Evolutionary conservation across 2,888 invertebrate species (phyloP), one percentile per base, ranked within the genome.

Genomic region (Endotricha flammealis): DNA sequence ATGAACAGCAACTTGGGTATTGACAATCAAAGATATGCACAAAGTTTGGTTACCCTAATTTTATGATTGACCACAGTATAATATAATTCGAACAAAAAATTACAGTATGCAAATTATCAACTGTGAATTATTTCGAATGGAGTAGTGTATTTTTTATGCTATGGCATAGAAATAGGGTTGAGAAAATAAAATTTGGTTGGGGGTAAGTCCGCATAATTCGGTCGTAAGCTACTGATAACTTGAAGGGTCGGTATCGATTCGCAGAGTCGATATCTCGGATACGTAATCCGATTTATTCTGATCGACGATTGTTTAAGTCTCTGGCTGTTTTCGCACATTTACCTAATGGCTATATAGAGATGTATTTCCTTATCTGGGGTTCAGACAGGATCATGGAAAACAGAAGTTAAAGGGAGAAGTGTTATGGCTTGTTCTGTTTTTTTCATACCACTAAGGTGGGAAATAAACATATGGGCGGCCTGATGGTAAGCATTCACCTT

Each of bases 161-260:
- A 37, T 44, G 39, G 20, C 8, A n/a, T 1, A 1, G 11, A 14
- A 32, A 34, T 35, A 42, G 42, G 46, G 36, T 33, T 42, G 35
- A 38, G 22, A 34, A 20, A 28, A 34, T 20, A 44, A 44, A 44
- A 42, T 38, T 23, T 16, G 23, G 14, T 28, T 5, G 28, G 17
- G 32, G n/a, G 13, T 7, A 20, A 24, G 36, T 29, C 40, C 38
- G 42, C 42, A 48, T 48, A 48, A 48, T 45, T 42, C 25, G 38
- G 43, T 36, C 39, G 39, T 46, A 46, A 43, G 37, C 36, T 32
- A 37, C 41, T 40, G 44, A 43, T 48, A 44, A 42, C 40, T 38
- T 40, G 6, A 12, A 25, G 41, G 41, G 27, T 37, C 24, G 24
- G 38, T 29, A 48, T 45, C 48, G 40, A 43, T 41, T 32, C 14